Percentiles rank a stretch among this genome's conserved stretches.
Evolutionary conservation across 2,888 invertebrate genomes (phyloP).

Genomic region (Barypeithes pellucidus): DNA sequence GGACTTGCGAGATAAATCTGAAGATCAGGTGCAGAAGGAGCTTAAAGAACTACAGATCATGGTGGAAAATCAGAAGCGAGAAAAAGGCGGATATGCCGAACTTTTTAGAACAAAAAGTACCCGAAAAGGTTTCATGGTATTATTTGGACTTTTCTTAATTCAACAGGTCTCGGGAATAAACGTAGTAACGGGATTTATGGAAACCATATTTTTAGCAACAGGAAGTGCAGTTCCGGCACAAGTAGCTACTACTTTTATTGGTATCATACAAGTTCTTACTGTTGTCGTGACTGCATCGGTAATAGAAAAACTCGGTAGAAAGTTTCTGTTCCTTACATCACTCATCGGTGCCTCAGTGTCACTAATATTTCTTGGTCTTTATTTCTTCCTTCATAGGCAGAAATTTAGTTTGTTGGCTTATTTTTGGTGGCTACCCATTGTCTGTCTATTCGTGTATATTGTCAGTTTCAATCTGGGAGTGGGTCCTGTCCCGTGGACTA

Average conservation of each 20-base stretch:
- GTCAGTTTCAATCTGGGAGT: constrained; percentile 80
- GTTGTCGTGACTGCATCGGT: constrained; percentile 81
- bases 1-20: constrained; percentile 49
- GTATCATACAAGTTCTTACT: constrained; percentile 81
- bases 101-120: constrained; percentile 49
- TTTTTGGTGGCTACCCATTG: constrained; percentile 81
- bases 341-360: constrained; percentile 77
- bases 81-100: constrained; percentile 45
- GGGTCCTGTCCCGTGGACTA: constrained; percentile 86
- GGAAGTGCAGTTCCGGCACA: constrained; percentile 76
- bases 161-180: constrained; percentile 87
- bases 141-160: constrained; percentile 84
- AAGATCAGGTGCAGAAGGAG: constrained; percentile 49
- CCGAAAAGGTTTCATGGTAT: constrained; percentile 77
- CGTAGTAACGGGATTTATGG: constrained; percentile 85
- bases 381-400: constrained; percentile 54
- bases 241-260: constrained; percentile 83
- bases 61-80: constrained; percentile 39
- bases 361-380: constrained; percentile 53
- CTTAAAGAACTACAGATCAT: constrained; percentile 36
- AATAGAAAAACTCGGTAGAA: constrained; percentile 83
- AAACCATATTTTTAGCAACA: constrained; percentile 80
- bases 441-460: constrained; percentile 81
- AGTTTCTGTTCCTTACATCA: constrained; percentile 77
- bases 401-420: constrained; percentile 56